Conservation (phyloP, 2,888 invertebrate species). For the Nebria salina region DNA sequence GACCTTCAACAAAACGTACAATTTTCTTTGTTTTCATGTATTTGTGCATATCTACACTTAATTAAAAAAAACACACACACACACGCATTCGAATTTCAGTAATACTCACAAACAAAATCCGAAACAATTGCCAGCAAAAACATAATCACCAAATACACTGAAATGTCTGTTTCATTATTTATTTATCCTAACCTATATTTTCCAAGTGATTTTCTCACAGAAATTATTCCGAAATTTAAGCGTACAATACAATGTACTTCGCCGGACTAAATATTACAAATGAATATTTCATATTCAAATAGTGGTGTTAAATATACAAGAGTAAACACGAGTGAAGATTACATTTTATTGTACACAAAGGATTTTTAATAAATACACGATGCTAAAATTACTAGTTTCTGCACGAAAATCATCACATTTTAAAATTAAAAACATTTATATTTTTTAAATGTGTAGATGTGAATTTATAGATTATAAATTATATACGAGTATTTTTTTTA, state of each 20-base stretch:
- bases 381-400: background rate
- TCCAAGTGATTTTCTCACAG: background rate
- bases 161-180: background rate
- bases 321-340: background rate
- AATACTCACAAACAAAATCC: background rate
- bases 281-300: background rate
- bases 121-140: background rate
- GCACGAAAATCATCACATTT: background rate
- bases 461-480: too few species aligned
- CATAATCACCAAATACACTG: background rate
- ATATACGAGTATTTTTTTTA: too few species aligned
- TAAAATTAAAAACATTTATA: background rate
- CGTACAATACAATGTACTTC: background rate
- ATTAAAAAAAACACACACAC: background rate
- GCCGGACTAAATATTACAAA: background rate
- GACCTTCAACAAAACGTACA: background rate
- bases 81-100: background rate
- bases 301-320: background rate
- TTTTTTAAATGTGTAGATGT: too few species aligned
- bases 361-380: background rate
- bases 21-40: background rate
- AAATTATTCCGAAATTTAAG: background rate
- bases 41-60: background rate
- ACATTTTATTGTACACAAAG: background rate
- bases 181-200: constrained; percentile 5